These are phyloP conservation scores for Crax fasciolata DNA, from an alignment of 2,797 vertebrate species.

Conservation along the genomic window DNA sequence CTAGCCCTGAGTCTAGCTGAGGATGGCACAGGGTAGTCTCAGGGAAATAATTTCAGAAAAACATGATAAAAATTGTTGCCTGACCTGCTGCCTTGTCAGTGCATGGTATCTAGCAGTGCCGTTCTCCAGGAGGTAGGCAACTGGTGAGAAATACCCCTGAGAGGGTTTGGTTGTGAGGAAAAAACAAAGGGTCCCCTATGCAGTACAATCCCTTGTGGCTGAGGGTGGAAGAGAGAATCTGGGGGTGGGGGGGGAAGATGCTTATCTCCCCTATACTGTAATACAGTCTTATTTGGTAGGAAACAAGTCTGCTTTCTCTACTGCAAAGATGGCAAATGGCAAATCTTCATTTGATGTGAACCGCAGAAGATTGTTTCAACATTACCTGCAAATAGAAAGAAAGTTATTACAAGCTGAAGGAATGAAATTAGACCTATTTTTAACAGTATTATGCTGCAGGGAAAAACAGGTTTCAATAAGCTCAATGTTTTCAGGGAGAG, in stretches of 20 bases:
- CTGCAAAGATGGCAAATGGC: neutral
- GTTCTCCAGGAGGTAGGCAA: rapidly evolving
- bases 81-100: neutral
- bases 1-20: rapidly evolving
- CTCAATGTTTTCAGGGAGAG: neutral
- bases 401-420: conserved; percentile 1
- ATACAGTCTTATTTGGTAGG: rapidly evolving
- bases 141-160: rapidly evolving
- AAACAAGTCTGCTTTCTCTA: neutral
- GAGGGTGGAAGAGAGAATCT: neutral
- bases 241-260: rapidly evolving
- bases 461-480: conserved; percentile 6
- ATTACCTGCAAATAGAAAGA: neutral
- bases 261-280: neutral
- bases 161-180: neutral
- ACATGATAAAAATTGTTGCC: neutral
- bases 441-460: neutral
- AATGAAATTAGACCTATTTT: conserved; percentile 8
- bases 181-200: neutral
- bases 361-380: neutral
- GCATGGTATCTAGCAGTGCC: rapidly evolving
- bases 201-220: neutral
- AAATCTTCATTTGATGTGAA: neutral
- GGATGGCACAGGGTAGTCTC: rapidly evolving
- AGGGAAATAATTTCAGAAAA: neutral